Percentiles rank a stretch among this genome's conserved stretches.
Conservation (phyloP, 2,888 invertebrate species). For the Labia minor region DNA sequence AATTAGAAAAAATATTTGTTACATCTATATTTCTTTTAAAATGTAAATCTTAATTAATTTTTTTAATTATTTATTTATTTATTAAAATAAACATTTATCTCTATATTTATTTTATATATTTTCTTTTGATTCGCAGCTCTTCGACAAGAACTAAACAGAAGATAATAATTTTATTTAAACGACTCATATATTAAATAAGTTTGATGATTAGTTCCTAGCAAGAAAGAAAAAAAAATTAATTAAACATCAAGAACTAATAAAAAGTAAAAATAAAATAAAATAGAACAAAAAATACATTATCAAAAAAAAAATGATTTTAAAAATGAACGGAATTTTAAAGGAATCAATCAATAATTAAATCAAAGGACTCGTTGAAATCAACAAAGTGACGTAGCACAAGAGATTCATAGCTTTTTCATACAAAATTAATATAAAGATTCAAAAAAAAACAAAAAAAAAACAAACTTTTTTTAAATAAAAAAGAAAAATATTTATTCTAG, state of each 20-base stretch:
- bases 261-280: background rate
- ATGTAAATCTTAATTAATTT: too few relatives aligned
- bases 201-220: constrained; percentile 13
- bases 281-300: background rate
- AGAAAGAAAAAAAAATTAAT: background rate
- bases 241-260: background rate
- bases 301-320: background rate
- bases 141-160: constrained; percentile 2
- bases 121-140: background rate
- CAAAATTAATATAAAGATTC: background rate
- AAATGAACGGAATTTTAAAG: background rate
- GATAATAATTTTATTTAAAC: constrained; percentile 7
- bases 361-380: background rate
- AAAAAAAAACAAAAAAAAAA: background rate
- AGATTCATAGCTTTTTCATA: background rate
- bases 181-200: background rate
- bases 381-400: background rate
- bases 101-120: background rate
- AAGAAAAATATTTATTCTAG: background rate
- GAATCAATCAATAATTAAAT: constrained; percentile 8
- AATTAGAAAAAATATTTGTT: too few relatives aligned
- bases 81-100: background rate
- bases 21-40: too few relatives aligned
- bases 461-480: background rate
- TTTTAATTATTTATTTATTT: too few relatives aligned